Conservation (phyloP, 2,797 vertebrate genomes). For the Hemibagrus guttatus region DNA sequence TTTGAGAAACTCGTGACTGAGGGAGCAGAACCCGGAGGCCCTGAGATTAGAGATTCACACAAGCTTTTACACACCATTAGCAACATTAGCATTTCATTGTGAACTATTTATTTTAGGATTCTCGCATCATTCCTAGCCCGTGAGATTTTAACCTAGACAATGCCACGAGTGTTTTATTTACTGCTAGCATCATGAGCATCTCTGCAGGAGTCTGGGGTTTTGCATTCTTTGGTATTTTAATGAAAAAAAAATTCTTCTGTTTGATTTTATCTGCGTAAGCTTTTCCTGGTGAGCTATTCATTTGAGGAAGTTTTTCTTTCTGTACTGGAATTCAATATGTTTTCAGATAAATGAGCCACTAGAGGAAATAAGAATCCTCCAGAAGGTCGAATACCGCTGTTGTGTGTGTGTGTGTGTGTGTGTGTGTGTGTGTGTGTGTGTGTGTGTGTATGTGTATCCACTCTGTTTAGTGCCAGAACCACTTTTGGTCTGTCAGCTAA, state of each 20-base stretch:
- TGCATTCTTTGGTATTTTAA: background rate
- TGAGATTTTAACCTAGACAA: background rate
- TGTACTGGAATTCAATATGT: background rate
- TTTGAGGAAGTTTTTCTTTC: background rate
- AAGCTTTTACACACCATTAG: background rate
- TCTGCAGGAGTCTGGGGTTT: background rate
- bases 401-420: conserved; percentile 5
- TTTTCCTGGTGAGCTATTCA: background rate
- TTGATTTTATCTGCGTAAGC: background rate
- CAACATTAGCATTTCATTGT: background rate
- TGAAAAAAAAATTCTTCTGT: background rate
- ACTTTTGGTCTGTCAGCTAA: conserved; percentile 24
- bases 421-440: conserved; percentile 17
- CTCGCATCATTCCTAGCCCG: background rate
- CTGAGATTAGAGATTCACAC: background rate
- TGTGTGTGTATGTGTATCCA: conserved; percentile 10
- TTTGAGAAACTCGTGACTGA: background rate
- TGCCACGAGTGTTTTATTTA: background rate
- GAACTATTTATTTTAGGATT: background rate
- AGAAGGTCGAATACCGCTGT: background rate
- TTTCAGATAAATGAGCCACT: conserved; percentile 2
- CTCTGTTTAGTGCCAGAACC: conserved; percentile 5
- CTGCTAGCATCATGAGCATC: background rate
- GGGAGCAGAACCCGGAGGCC: background rate
- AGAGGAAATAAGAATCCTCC: background rate